Base-by-base conservation (phyloP, 1,140 invertebrate genomes). In the Lasioglossum baleicum region DNA sequence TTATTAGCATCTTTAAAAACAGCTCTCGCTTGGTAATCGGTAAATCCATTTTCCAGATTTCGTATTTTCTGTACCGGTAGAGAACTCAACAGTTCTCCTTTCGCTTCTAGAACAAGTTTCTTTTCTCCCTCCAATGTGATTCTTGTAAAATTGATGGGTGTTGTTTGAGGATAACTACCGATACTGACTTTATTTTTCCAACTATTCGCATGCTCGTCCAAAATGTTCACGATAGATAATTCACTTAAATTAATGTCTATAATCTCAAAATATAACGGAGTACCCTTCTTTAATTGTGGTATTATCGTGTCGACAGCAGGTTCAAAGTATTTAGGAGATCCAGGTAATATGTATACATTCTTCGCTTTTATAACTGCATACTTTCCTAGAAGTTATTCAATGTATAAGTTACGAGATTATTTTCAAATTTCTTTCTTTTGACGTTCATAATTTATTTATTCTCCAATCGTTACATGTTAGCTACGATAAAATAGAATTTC, bases 341-440 rank as follows among this genome's bases (percentile, higher is more conserved):
- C 96, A 56, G 96, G 96, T 74, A 97, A 94, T 7, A 96, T 91
- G 75, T 95, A 95, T 0, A 96, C 95, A 91, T 97, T 97, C 58
- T 91, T 88, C 6, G 95, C 92, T 76, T 92, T 94, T 58, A 96
- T 94, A n/a, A 96, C 89, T 48, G 95, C 81, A 94, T 90, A 95
- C 94, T 67, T 81, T 42, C 42, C 85, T 90, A 60, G 60, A 86
- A 79, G 42, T 75, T 67, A n/a, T 44, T 51, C 53, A 65, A 70
- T 48, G 13, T 42, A 58, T 58, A 58, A 58, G 35, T 35, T 35
- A 35, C 5, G 35, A 35, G 3, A 35, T 35, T 35, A 5, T 35
- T 35, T 35, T 35, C 35, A 35, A 35, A 0, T 35, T 35, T 35
- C 35, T 35, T 35, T 35, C 35, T 35, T 53, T 15, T 17, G 17